Evolutionary conservation across 2,888 invertebrate genomes (phyloP).

Genomic region (Aspidiotus rigidus): DNA sequence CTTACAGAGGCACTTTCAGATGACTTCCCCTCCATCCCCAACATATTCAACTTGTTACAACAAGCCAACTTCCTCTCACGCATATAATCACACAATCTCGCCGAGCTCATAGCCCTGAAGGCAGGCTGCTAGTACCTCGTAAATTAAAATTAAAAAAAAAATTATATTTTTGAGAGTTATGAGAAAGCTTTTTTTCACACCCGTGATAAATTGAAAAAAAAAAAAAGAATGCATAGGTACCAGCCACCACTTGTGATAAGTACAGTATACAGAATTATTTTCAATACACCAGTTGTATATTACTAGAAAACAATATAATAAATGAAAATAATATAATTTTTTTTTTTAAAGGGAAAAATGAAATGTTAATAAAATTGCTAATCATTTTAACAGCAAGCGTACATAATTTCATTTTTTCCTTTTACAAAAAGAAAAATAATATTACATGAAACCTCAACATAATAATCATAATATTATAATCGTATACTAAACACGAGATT

Average conservation of each 20-base stretch:
- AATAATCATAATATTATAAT: background rate
- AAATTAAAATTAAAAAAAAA: no score
- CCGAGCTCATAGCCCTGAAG: no score
- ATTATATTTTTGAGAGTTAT: background rate
- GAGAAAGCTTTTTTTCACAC: no score
- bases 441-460: no score
- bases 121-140: no score
- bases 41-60: no score
- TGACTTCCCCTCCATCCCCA: no score
- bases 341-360: constrained; percentile 15
- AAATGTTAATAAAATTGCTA: constrained; percentile 25
- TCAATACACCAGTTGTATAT: background rate
- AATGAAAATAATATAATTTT: constrained; percentile 8
- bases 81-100: no score
- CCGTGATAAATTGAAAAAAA: background rate
- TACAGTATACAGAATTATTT: constrained; percentile 8
- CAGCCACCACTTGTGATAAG: constrained; percentile 21
- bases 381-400: constrained; percentile 28
- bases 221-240: constrained; percentile 14
- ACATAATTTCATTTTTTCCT: constrained; percentile 22
- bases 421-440: constrained; percentile 22
- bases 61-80: no score
- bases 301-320: constrained; percentile 9
- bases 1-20: no score
- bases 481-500: constrained; percentile 27